Evolutionary conservation across 2,888 invertebrate genomes (phyloP), one percentile per base, ranked within the genome.

Genomic region (Epiperipatus broadwayi): DNA sequence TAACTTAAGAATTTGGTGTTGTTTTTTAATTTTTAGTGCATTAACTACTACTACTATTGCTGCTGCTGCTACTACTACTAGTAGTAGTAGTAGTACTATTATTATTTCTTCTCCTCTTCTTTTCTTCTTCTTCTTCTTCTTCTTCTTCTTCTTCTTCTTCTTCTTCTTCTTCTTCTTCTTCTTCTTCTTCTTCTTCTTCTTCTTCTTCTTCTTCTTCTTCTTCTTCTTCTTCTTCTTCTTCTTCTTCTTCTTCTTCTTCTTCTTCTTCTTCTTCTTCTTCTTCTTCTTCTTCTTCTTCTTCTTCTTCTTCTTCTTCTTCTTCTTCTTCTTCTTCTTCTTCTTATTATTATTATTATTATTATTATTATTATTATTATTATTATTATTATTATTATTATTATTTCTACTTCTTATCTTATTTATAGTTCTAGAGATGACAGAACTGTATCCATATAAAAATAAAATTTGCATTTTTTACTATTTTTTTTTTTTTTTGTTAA

Each of bases 321-420:
- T 25, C 25, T 8, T n/a, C n/a, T n/a, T n/a, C n/a, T n/a, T n/a
- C n/a, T n/a, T n/a, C n/a, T n/a, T n/a, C n/a, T n/a, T n/a, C n/a
- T n/a, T n/a, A n/a, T n/a, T n/a, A n/a, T n/a, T n/a, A n/a, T n/a
- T n/a, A n/a, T n/a, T n/a, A n/a, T 25, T n/a, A 25, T 25, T n/a
- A 25, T 25, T n/a, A 25, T 25, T n/a, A 25, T 25, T n/a, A 25
- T 25, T n/a, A 25, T 25, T n/a, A 25, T 25, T 25, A 25, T 25
- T n/a, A n/a, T n/a, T n/a, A n/a, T n/a, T n/a, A n/a, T n/a, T n/a
- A n/a, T n/a, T n/a, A n/a, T n/a, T n/a, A n/a, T n/a, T n/a, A n/a
- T n/a, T n/a, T n/a, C n/a, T n/a, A n/a, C n/a, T n/a, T n/a, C n/a
- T n/a, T n/a, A n/a, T n/a, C n/a, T n/a, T n/a, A n/a, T n/a, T n/a